Base-by-base conservation (phyloP, 2,888 invertebrate species). In the Ferdinandea cuprea region DNA sequence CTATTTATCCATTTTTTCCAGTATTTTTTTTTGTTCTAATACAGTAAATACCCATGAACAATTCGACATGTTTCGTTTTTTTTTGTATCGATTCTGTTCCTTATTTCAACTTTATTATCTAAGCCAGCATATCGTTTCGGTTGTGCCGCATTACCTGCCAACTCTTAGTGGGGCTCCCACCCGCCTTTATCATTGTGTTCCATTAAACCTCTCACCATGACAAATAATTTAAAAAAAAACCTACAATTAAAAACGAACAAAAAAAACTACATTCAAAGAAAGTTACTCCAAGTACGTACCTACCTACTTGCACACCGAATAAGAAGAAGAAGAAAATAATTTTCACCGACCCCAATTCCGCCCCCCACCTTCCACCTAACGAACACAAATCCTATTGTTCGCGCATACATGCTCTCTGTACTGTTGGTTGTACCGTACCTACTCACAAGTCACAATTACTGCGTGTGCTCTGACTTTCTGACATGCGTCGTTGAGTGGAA, bases 311-410 rank as follows among this genome's bases (percentile, higher is more conserved):
- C 63, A 66, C 52, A 58, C 15, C 48, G 48, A 59, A n/a, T n/a
- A n/a, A n/a, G n/a, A n/a, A 66, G 25, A 50, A 46, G 42, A 72
- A 72, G 42, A 78, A 72, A 72, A 68, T 56, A 35, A 78, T 83
- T 83, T 83, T 83, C 83, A 78, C 83, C 83, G 83, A 83, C 83
- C 83, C 68, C 77, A 83, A 78, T 83, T 46, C 58, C 48, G 28
- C 72, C 65, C 71, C 58, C 65, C 15, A 30, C 1, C 52, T 11
- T 3, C n/a, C 40, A 19, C 59, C 30, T 25, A 25, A 37, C 8
- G n/a, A 15, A 17, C 65, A 25, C 32, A 77, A 83, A 72, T 66
- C 56, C 56, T 58, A 77, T 83, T 83, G 77, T 73, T 71, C 37
- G 68, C 66, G 21, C 37, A 73, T 28, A 42, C 19, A 37, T 42